Evolutionary conservation across 2,888 invertebrate species (phyloP), one percentile per base, ranked within the genome.

Genomic region (Palloptera scutellata): DNA sequence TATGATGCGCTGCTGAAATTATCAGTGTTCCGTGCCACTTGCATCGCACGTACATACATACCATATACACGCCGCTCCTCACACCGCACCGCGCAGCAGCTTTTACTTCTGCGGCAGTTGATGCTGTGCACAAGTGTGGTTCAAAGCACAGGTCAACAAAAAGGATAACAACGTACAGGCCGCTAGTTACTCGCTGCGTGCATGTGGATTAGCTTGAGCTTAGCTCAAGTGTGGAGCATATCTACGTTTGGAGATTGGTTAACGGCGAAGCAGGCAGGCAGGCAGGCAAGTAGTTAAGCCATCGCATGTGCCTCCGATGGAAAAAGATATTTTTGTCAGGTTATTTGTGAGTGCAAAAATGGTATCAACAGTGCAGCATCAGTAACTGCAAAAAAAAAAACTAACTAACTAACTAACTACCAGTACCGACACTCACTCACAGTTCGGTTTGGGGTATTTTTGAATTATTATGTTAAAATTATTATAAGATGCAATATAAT

Each of bases 11-110:
- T 63, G 70, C 61, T 69, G 70, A 74, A 74, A 68, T 74, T 74
- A 74, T 74, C 74, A 71, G 70, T 70, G 70, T 70, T 74, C 71
- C 74, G 72, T 74, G 74, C 74, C 73, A 72, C 71, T 74, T 70
- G 71, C 72, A 74, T 74, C 74, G 67, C 72, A 70, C 71, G 69
- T 71, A 65, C 57, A n/a, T n/a, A n/a, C n/a, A n/a, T n/a, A n/a
- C n/a, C n/a, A n/a, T n/a, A n/a, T n/a, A n/a, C n/a, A n/a, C n/a
- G n/a, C n/a, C n/a, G n/a, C n/a, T n/a, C n/a, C n/a, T n/a, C n/a
- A 58, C 64, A 59, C 43, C 41, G 40, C 6, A 19, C n/a, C 54
- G 4, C 48, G 43, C 40, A 20, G 42, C 30, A 20, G 13, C 10
- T 40, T 48, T 41, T 57, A 64, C 41, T 57, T n/a, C 2, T 13